Conservation (phyloP, 2,888 invertebrate species). For the Isotomurus palustris region DNA sequence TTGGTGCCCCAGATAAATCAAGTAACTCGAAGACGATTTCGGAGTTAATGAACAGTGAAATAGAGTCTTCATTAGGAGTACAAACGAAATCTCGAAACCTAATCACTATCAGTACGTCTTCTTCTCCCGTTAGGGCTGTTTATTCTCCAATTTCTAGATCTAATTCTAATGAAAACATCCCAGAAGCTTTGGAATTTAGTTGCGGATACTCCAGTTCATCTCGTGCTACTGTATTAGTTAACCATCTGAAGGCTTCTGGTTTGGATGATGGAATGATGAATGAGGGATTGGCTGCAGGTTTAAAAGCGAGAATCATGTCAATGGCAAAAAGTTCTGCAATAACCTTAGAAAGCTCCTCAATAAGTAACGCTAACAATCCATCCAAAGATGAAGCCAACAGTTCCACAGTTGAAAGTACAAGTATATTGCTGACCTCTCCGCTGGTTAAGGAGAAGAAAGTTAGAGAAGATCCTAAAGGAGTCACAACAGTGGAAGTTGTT, state of each 20-base stretch:
- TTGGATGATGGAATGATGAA: conserved; percentile 31
- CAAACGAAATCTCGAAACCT: conserved; percentile 53
- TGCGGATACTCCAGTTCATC: conserved; percentile 16
- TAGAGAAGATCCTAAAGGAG: conserved; percentile 31
- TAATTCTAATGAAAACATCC: conserved; percentile 46
- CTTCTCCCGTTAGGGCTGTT: conserved; percentile 47
- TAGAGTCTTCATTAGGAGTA: conserved; percentile 80
- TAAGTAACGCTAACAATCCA: conserved; percentile 11
- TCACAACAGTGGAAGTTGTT: conserved; percentile 43
- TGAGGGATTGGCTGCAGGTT: conserved; percentile 43
- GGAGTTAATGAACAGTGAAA: conserved; percentile 81
- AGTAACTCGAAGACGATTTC: conserved; percentile 70
- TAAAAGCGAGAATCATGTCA: conserved; percentile 39
- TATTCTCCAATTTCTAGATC: conserved; percentile 53
- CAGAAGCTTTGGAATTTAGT: conserved; percentile 28
- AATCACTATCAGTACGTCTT: conserved; percentile 19
- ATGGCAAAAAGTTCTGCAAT: conserved; percentile 31
- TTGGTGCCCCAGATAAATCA: conserved; percentile 20
- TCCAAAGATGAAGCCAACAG: conserved; percentile 1
- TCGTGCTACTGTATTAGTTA: conserved; percentile 42
- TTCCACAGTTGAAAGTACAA: conserved; percentile 19
- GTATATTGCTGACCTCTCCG: conserved; percentile 28
- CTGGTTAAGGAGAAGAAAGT: conserved; percentile 42
- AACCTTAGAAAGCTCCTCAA: conserved; percentile 27
- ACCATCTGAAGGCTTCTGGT: conserved; percentile 1